Conservation (phyloP, 2,888 invertebrate genomes). For the Drosophila bunnanda region DNA sequence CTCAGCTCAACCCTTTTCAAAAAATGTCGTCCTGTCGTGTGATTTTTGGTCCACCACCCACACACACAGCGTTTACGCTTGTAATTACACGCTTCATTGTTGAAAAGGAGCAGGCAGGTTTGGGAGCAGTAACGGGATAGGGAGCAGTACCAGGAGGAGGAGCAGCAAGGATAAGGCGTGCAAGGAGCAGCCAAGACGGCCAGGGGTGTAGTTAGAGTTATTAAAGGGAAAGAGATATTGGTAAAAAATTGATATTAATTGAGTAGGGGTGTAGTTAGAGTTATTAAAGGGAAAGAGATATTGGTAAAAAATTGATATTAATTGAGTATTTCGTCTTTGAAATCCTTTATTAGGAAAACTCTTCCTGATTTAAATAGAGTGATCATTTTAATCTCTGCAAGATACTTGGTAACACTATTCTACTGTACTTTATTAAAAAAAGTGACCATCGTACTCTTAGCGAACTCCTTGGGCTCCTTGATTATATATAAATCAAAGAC, state of each 20-base stretch:
- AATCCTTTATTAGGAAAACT: background rate
- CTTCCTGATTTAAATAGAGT: background rate
- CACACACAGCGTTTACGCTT: constrained; percentile 79
- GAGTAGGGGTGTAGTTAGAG: too few species aligned
- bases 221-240: too few species aligned
- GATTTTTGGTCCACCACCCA: constrained; percentile 58
- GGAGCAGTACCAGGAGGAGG: constrained; percentile 18
- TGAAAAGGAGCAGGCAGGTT: constrained; percentile 58
- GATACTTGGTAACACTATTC: background rate
- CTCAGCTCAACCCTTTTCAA: constrained; percentile 76
- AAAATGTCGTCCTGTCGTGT: constrained; percentile 73
- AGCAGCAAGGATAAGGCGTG: constrained; percentile 12
- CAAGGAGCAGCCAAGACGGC: constrained; percentile 44
- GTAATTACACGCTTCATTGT: constrained; percentile 85
- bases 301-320: too few species aligned
- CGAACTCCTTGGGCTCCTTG: too few species aligned
- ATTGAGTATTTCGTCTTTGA: background rate
- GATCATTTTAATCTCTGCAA: background rate
- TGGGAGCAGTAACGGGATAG: constrained; percentile 16
- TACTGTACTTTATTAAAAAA: too few species aligned
- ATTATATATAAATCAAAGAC: too few species aligned
- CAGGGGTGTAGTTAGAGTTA: background rate
- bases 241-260: background rate
- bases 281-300: too few species aligned
- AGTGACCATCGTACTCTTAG: too few species aligned